These are phyloP conservation scores for Metacarcinus magister DNA, from an alignment of 2,888 invertebrate genomes.

Conservation along the genomic window DNA sequence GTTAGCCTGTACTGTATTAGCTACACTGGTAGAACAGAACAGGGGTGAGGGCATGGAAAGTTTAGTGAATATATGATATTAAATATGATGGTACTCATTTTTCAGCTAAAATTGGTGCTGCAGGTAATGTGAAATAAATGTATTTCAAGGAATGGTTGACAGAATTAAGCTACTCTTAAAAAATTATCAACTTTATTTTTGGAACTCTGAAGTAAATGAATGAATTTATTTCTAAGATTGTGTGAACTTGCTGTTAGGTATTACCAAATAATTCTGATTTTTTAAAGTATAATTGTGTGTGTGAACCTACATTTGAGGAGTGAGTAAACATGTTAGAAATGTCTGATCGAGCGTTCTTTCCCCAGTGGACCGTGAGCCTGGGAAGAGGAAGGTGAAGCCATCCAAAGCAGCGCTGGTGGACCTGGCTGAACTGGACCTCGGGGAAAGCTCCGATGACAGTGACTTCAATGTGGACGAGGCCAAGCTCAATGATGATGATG, in stretches of 20 bases:
- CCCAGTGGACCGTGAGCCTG: slow-evolving; percentile 82
- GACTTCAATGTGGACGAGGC: slow-evolving; percentile 96
- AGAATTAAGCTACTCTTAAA: too few species aligned
- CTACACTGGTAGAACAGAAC: too few species aligned
- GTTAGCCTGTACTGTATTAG: too few species aligned
- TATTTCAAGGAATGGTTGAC: too few species aligned
- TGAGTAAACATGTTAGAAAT: not conserved
- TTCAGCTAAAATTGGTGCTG: too few species aligned
- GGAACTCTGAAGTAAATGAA: too few species aligned
- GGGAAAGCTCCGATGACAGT: slow-evolving; percentile 96
- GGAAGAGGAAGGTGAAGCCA: slow-evolving; percentile 83
- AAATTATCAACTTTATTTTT: too few species aligned
- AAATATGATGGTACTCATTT: too few species aligned
- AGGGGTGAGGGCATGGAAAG: too few species aligned
- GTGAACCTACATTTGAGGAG: not conserved
- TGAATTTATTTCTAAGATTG: not conserved
- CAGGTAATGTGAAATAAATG: too few species aligned
- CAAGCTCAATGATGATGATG: slow-evolving; percentile 91
- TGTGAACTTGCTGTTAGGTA: not conserved
- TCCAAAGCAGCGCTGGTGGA: slow-evolving; percentile 82
- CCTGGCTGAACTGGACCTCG: slow-evolving; percentile 84
- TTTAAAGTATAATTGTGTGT: not conserved
- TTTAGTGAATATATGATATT: too few species aligned
- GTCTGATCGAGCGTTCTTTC: not conserved
- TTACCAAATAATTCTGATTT: not conserved